These are phyloP conservation scores for Heliothis subflexa DNA, from an alignment of 1,140 invertebrate species.

Conservation along the genomic window DNA sequence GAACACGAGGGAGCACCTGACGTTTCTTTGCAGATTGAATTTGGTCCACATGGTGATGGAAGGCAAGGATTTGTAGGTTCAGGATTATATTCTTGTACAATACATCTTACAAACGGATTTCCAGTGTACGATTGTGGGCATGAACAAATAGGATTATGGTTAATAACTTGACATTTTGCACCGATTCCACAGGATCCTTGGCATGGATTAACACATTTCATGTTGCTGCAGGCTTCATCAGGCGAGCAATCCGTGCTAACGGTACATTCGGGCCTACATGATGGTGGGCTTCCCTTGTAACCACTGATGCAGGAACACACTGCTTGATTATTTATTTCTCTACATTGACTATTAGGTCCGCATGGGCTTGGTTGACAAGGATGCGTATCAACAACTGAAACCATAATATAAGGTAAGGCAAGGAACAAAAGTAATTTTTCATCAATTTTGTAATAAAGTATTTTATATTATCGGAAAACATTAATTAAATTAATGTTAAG, in stretches of 20 bases:
- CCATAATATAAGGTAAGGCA: slow-evolving; percentile 18
- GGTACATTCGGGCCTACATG: slow-evolving; percentile 90
- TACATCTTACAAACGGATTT: slow-evolving; percentile 91
- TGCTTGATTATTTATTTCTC: slow-evolving; percentile 89
- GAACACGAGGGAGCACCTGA: slow-evolving; percentile 88
- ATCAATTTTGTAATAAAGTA: too few relatives aligned
- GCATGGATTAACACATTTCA: slow-evolving; percentile 92
- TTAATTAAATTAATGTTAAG: slow-evolving; percentile 5
- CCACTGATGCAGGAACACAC: slow-evolving; percentile 91
- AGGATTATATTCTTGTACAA: slow-evolving; percentile 71
- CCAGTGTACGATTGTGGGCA: slow-evolving; percentile 89
- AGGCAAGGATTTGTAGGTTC: slow-evolving; percentile 86
- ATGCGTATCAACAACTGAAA: slow-evolving; percentile 74
- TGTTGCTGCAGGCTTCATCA: slow-evolving; percentile 90
- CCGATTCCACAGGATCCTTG: slow-evolving; percentile 90
- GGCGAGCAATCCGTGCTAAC: slow-evolving; percentile 90
- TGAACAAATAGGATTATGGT: slow-evolving; percentile 92
- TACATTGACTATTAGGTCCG: slow-evolving; percentile 89
- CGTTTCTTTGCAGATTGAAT: slow-evolving; percentile 88
- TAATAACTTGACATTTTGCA: slow-evolving; percentile 90
- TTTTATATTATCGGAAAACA: not conserved
- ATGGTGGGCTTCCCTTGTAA: slow-evolving; percentile 92
- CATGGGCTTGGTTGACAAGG: slow-evolving; percentile 88
- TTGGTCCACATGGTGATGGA: slow-evolving; percentile 89
- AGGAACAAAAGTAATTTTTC: too few relatives aligned